Conservation (phyloP, 2,113 vertebrate species). For the Myrmecophaga tridactyla region DNA sequence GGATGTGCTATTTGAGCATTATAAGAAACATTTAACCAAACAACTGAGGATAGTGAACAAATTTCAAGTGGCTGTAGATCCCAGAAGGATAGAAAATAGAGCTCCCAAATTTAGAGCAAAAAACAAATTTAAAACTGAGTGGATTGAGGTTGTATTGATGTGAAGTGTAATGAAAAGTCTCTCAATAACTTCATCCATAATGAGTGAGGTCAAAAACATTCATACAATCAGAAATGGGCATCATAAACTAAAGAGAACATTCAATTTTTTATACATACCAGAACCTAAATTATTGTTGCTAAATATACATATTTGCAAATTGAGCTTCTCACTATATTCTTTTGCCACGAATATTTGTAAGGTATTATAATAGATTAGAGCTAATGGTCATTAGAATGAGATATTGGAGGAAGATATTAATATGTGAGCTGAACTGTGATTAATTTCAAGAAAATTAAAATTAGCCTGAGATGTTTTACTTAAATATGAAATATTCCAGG, state of each 20-base stretch:
- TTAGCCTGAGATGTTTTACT: neutral
- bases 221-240: neutral
- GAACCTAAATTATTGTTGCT: neutral
- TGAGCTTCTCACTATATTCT: neutral
- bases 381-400: neutral
- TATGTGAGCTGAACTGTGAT: neutral
- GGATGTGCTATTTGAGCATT: neutral
- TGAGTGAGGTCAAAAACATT: neutral
- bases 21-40: neutral
- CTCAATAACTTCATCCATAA: neutral
- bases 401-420: neutral
- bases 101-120: neutral
- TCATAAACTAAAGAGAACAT: neutral
- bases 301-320: neutral
- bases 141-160: neutral
- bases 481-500: neutral
- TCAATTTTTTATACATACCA: neutral
- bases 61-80: neutral
- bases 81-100: neutral
- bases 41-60: neutral
- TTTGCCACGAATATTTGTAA: neutral
- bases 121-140: neutral
- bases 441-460: neutral
- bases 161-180: neutral
- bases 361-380: neutral